Evolutionary conservation across 2,113 vertebrate genomes (phyloP).

Genomic region (Dicerorhinus sumatrensis): DNA sequence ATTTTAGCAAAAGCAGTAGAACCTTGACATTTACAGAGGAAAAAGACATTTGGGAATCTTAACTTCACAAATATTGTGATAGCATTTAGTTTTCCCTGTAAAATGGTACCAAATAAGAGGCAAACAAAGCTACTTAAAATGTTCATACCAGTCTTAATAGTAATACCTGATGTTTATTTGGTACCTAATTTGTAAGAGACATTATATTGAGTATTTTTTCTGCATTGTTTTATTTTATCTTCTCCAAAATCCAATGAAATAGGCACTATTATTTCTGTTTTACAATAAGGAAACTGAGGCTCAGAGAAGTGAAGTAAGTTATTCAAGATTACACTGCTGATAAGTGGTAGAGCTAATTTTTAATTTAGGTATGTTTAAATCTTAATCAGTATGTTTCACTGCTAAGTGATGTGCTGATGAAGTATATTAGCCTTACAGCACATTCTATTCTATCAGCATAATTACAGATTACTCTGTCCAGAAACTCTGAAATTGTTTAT

Average conservation of each 20-base stretch:
- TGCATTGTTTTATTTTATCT: constrained; percentile 28
- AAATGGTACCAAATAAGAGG: constrained; percentile 10
- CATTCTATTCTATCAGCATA: background rate
- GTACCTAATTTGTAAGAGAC: background rate
- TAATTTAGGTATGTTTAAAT: constrained; percentile 23
- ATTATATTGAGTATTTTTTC: constrained; percentile 22
- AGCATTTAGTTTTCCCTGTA: background rate
- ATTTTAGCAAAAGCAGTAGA: constrained; percentile 53
- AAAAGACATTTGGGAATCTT: background rate
- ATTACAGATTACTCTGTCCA: constrained; percentile 4
- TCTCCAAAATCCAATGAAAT: background rate
- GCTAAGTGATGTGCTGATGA: background rate
- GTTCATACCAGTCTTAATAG: constrained; percentile 1
- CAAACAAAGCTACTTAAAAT: background rate
- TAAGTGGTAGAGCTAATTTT: background rate
- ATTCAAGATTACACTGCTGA: background rate
- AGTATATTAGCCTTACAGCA: background rate
- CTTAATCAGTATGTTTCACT: background rate
- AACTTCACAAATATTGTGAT: background rate
- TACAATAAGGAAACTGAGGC: background rate
- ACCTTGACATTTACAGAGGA: constrained; percentile 27
- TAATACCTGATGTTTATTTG: background rate
- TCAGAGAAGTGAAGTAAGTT: constrained; percentile 3
- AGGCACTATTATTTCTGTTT: constrained; percentile 40
- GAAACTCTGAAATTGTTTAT: constrained; percentile 35